phyloP scores from a whole-genome alignment of 2,113 vertebrate species.

The Nerophis ophidion region DNA sequence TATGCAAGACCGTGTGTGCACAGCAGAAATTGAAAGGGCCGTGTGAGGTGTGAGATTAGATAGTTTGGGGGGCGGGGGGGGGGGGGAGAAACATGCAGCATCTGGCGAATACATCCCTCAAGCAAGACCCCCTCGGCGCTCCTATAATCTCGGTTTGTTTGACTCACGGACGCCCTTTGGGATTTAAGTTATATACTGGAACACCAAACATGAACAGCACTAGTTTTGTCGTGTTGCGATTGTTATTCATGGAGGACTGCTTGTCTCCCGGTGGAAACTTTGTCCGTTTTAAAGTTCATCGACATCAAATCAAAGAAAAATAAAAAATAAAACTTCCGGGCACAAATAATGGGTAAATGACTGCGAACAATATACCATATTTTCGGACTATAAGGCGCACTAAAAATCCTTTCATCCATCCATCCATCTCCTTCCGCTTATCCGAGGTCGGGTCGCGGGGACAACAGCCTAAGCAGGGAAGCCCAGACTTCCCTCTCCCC shows the following conservation, averaged over 20 bases:
- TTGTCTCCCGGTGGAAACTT: neutral
- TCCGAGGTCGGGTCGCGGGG: too few species aligned
- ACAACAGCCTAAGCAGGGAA: too few species aligned
- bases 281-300: neutral
- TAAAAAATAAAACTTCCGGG: too few species aligned
- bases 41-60: constrained; percentile 32
- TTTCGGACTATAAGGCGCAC: too few species aligned
- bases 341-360: too few species aligned
- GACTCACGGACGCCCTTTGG: constrained; percentile 19
- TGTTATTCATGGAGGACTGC: neutral
- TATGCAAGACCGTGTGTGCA: constrained; percentile 30
- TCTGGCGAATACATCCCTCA: constrained; percentile 24
- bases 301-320: too few species aligned
- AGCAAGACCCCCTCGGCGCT: constrained; percentile 15
- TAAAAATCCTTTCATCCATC: too few species aligned
- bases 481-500: too few species aligned
- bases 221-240: neutral
- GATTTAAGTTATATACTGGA: constrained; percentile 7
- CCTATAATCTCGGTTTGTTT: constrained; percentile 25
- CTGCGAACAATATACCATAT: too few species aligned
- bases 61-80: constrained; percentile 20
- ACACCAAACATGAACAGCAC: constrained; percentile 1
- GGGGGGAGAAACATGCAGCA: constrained; percentile 18
- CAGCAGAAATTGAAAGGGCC: constrained; percentile 41
- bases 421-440: too few species aligned